Conservation (phyloP, 2,113 vertebrate genomes). For the Poeciliopsis retropinna region DNA sequence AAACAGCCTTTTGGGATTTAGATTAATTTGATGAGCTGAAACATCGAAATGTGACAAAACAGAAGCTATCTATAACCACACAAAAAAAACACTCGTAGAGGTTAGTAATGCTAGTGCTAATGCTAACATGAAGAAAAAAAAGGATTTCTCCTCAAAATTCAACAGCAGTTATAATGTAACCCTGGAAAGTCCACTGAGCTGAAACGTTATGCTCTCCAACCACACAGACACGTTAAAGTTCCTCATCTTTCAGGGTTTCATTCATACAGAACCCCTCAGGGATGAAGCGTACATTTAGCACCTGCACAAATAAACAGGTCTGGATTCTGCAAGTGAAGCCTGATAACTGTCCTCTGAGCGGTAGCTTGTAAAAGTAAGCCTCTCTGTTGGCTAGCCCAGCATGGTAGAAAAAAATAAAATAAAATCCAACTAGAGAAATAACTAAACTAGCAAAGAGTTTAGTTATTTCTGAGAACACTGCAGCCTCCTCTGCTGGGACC, state of each 20-base stretch:
- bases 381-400: constrained; percentile 18
- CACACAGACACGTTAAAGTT: constrained; percentile 32
- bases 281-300: constrained; percentile 43
- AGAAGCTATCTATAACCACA: too few species aligned
- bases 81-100: too few species aligned
- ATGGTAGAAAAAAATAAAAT: constrained; percentile 14
- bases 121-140: neutral
- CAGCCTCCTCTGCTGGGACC: constrained; percentile 61
- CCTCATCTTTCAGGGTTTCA: constrained; percentile 24
- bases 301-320: constrained; percentile 50
- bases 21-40: too few species aligned
- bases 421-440: constrained; percentile 56
- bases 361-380: constrained; percentile 50
- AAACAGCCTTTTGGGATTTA: too few species aligned
- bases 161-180: neutral
- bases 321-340: constrained; percentile 37
- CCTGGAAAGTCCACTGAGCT: neutral
- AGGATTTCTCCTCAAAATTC: neutral
- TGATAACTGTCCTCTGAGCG: constrained; percentile 16
- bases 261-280: constrained; percentile 23
- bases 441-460: constrained; percentile 38
- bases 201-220: constrained; percentile 38
- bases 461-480: constrained; percentile 24
- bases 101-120: neutral
- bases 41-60: too few species aligned